Base-by-base conservation (phyloP, 2,888 invertebrate species). In the Teleogryllus oceanicus region DNA sequence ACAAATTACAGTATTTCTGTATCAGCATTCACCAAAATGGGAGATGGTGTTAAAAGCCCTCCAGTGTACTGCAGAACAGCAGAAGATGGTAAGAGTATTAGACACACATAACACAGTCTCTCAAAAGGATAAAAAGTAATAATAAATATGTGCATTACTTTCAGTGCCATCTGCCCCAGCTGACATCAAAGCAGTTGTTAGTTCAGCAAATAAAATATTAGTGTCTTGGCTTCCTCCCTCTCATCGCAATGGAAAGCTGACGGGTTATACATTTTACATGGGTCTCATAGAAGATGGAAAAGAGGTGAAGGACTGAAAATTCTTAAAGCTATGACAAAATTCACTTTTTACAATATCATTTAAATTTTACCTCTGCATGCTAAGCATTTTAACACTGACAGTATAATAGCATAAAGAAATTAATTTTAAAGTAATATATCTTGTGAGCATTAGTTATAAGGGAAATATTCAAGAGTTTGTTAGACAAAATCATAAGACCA, bases 1-100 rank as follows among this genome's bases (percentile, higher is more conserved):
- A 96, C 96, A 50, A 97, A 97, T 89, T 97, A 97, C 87, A 96
- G 96, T 62, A 94, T 97, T 79, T 94, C 95, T 83, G 95, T 96
- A 62, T 89, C 95, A 85, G 96, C 96, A 12, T 96, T 92, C 87
- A 97, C 97, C 1, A 90, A 93, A 74, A 94, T 94, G 77, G 97
- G 97, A 0, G 97, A 97, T 86, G 97, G 97, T 11, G 93, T 94
- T 24, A 90, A 94, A 83, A 96, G 96, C 82, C 90, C 92, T 18
- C 94, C 96, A 0, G 92, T 96, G 78, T 95, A 92, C 86, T 96
- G 96, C 85, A 92, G 94, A 84, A 97, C 97, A 49, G 93, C 95
- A 85, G 96, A 96, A 89, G 97, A 97, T 87, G 94, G 95, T 95
- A 88, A 88, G 86, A 37, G 24, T 3, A 77, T n/a, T 37, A 49